A percentile compares a stretch with the other conserved stretches of the same genome.
Evolutionary conservation across 2,113 vertebrate genomes (phyloP).

Genomic region (Acanthochromis polyacanthus): DNA sequence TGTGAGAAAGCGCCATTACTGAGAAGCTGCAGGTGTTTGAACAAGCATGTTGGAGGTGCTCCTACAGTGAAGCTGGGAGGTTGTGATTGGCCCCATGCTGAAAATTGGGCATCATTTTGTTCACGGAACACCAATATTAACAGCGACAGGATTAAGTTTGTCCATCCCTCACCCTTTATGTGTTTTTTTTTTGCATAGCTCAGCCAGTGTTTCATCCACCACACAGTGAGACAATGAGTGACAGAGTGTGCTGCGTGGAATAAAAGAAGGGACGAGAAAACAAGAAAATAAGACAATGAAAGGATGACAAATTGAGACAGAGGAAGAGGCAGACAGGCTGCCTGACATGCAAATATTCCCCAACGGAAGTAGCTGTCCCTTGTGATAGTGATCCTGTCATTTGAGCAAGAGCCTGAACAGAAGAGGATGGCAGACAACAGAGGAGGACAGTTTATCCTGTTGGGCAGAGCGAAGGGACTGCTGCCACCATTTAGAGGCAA

Average conservation of each 20-base stretch:
- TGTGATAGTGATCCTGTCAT: constrained; percentile 62
- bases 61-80: not conserved
- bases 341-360: constrained; percentile 70
- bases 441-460: constrained; percentile 57
- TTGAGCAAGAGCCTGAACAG: constrained; percentile 51
- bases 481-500: constrained; percentile 28
- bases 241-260: constrained; percentile 14
- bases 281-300: constrained; percentile 36
- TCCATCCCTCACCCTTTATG: not conserved
- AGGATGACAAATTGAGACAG: constrained; percentile 66
- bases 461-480: constrained; percentile 20
- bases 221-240: constrained; percentile 16
- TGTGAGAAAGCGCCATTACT: not conserved
- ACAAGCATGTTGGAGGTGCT: not conserved
- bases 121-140: not conserved
- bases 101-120: not conserved
- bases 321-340: constrained; percentile 47
- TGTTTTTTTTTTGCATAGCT: constrained; percentile 2
- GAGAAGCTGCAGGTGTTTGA: not conserved
- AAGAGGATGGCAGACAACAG: constrained; percentile 22
- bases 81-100: not conserved
- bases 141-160: not conserved
- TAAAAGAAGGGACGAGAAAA: constrained; percentile 19
- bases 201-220: not conserved
- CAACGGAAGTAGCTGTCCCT: constrained; percentile 59